Base-by-base conservation (phyloP, 1,140 invertebrate species). In the Uloborus diversus region DNA sequence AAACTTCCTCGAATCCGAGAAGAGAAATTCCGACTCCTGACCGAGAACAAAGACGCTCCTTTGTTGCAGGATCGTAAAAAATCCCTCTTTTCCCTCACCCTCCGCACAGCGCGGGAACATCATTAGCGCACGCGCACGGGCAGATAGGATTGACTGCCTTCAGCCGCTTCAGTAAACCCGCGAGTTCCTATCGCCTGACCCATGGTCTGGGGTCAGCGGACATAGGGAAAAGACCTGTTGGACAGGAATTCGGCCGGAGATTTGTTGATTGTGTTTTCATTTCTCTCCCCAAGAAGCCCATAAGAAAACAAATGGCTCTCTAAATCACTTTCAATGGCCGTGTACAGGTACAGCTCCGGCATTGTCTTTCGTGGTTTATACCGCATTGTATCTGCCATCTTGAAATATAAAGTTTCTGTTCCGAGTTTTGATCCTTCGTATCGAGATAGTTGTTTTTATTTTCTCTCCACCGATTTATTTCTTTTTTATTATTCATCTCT, bases 171-270 rank as follows among this genome's bases (percentile, higher is more conserved):
- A n/a, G n/a, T n/a, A n/a, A n/a, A n/a, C 37, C 37, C 37, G 37
- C 37, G 17, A 42, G 17, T 17, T 17, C n/a, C n/a, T 73, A 73
- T 75, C 59, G 64, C 47, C 71, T 75, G 71, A 75, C 73, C 73
- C 59, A 27, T 66, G 47, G 47, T 20, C 30, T 61, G 33, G 73
- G 73, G 73, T 78, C 73, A 66, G 73, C 73, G 73, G 73, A 78
- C 73, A 78, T 35, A 56, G 73, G 73, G 20, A 78, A 27, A 66
- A 78, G 73, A 78, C 73, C 61, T 78, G 73, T 78, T 57, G 73
- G 73, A 33, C 51, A 56, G 73, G 73, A 78, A 78, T 78, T 78
- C 62, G 73, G 61, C 73, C 73, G 42, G 61, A 78, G 66, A 78
- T 78, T 78, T 51, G 32, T 33, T n/a, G 27, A 3, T 28, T 23